Evolutionary conservation across 2,888 invertebrate genomes (phyloP), one percentile per base, ranked within the genome.

Genomic region (Dryobota labecula): DNA sequence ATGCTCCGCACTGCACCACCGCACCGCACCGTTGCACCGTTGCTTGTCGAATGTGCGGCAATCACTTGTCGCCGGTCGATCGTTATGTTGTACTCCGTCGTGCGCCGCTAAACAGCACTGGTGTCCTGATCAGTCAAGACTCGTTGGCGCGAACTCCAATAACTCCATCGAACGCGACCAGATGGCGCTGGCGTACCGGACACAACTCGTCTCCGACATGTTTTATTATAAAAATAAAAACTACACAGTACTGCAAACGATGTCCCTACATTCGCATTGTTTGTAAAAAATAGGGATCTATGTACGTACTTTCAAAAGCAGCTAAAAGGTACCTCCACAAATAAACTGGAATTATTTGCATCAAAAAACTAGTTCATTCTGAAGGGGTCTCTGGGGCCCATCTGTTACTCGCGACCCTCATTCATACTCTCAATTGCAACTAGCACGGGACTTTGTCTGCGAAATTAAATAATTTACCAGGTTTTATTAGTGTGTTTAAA

Each of bases 271-370:
- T 47, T 2, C 49, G 27, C 9, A 45, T 7, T 7, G 15, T 61
- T 61, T 15, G 45, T 15, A 41, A 54, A 54, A 41, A 47, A 49
- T 15, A 36, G 15, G 20, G 24, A 41, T 9, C 33, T 33, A 33
- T 33, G 33, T 5, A 2, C 5, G 20, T 41, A 54, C 8, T 27
- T n/a, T n/a, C 6, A 47, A 65, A 18, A 65, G 13, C 33, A 36
- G 20, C 38, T 60, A 66, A 74, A 74, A 65, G 47, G 27, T n/a
- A 61, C 65, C 41, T 54, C 24, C 11, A 54, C 13, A 70, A 76
- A 43, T 76, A 60, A 54, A 70, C 60, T 49, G 24, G 53, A 24
- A 53, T 76, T n/a, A 54, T 64, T 76, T 38, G 63, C 53, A 57
- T 70, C 43, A 62, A 38, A 76, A 75, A 70, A 63, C 53, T 27